Evolutionary conservation across 2,888 invertebrate genomes (phyloP).

Genomic region (Leptinotarsa rubiginosa): DNA sequence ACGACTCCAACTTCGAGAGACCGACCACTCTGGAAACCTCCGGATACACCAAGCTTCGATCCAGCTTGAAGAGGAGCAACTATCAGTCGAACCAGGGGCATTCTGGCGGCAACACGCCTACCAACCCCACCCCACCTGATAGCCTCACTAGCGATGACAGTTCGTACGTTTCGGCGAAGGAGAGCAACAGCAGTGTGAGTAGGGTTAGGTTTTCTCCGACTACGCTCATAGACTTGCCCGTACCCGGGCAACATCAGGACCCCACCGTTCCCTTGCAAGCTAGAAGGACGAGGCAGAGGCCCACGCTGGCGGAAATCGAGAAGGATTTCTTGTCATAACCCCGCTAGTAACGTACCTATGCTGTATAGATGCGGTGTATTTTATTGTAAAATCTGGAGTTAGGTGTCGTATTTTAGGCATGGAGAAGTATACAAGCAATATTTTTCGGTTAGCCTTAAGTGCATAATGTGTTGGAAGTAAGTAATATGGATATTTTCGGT

Average conservation of each 20-base stretch:
- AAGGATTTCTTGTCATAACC: constrained; percentile 71
- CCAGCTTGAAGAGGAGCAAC: constrained; percentile 82
- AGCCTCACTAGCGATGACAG: constrained; percentile 88
- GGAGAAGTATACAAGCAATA: constrained; percentile 29
- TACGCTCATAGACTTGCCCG: constrained; percentile 74
- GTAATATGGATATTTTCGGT: no score
- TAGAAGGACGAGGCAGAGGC: constrained; percentile 66
- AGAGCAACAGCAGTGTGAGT: constrained; percentile 78
- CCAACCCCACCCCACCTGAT: constrained; percentile 88
- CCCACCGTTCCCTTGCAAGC: constrained; percentile 69
- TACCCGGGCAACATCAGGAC: constrained; percentile 69
- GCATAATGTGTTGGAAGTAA: neutral
- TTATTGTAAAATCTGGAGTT: constrained; percentile 22
- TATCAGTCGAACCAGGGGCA: constrained; percentile 65
- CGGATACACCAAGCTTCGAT: constrained; percentile 76
- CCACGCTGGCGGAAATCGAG: constrained; percentile 70
- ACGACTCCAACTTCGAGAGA: constrained; percentile 69
- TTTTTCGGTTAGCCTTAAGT: constrained; percentile 23
- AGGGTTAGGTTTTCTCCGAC: constrained; percentile 85
- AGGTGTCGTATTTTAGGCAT: constrained; percentile 5
- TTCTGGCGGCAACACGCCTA: constrained; percentile 78
- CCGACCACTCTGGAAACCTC: constrained; percentile 76
- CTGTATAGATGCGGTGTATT: constrained; percentile 14
- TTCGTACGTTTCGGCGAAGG: constrained; percentile 88
- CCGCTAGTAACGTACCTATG: constrained; percentile 22